Evolutionary conservation across 2,888 invertebrate species (phyloP).

Genomic region (Trissolcus japonicus): DNA sequence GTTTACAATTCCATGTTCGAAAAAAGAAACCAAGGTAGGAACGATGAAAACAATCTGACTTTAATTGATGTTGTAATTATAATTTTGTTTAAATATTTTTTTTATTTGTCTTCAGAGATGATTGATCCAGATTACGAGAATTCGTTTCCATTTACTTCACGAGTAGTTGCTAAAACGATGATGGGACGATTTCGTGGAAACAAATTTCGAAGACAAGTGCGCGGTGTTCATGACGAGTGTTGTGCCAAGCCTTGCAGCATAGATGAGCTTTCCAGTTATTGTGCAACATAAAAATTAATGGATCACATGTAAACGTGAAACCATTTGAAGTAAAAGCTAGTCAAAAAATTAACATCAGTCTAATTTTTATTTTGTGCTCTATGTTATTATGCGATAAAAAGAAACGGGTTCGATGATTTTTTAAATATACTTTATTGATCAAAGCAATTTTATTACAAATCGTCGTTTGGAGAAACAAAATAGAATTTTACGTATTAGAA

Average conservation of each 20-base stretch:
- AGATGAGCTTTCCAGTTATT: constrained; percentile 73
- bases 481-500: constrained; percentile 32
- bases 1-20: constrained; percentile 73
- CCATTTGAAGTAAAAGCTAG: too few species aligned
- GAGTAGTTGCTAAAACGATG: constrained; percentile 68
- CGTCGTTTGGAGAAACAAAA: constrained; percentile 37
- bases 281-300: constrained; percentile 58
- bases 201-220: constrained; percentile 66
- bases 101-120: constrained; percentile 62
- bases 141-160: constrained; percentile 69
- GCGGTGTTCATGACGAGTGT: constrained; percentile 77
- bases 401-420: neutral
- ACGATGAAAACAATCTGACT: neutral
- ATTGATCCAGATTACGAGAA: constrained; percentile 59
- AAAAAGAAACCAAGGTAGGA: constrained; percentile 69
- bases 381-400: too few species aligned
- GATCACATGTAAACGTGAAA: neutral
- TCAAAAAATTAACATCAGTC: too few species aligned
- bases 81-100: too few species aligned
- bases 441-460: constrained; percentile 53
- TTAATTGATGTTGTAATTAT: too few species aligned
- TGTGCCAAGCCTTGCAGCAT: constrained; percentile 74
- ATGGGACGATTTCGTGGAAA: constrained; percentile 64
- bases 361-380: too few species aligned
- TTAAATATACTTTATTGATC: constrained; percentile 50